Evolutionary conservation across 2,888 invertebrate genomes (phyloP), one percentile per base, ranked within the genome.

Genomic region (Scaptomyza reducta): DNA sequence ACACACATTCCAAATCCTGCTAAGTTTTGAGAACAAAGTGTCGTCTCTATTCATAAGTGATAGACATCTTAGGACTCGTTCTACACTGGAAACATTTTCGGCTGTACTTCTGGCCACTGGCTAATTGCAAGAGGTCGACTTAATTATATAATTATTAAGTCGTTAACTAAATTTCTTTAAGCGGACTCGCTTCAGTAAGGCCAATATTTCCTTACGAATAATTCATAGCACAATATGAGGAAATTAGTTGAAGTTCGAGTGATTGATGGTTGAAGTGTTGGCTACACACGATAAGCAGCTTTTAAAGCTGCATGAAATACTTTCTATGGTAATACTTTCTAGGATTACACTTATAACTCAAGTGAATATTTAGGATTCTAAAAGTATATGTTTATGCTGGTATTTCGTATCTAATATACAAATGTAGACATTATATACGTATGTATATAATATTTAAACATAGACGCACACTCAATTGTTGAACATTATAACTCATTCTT

Each of bases 131-230:
- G 70, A 61, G 65, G 65, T 41, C 9, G n/a, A 29, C 27, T 25
- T 71, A 65, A 82, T 72, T 71, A 59, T 63, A 67, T 22, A 22
- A 22, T 79, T 67, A 74, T 86, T 83, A 70, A 67, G 66, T 74
- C 74, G 64, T 83, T 79, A 79, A 42, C 68, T 33, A 60, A 82
- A 82, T 64, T 66, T 56, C 79, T 61, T 53, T 14, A 44, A 64
- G 46, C 47, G 50, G 47, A 63, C 60, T 65, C 51, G 65, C 50
- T 61, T 66, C 62, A 81, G 64, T 70, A 73, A 79, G 68, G 65
- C 44, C 40, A 54, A 54, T 64, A 71, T 70, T 71, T 60, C 50
- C 59, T 57, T 76, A 41, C 16, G 18, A 16, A 60, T 54, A 63
- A 72, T 59, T 53, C 51, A 44, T 22, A 44, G 10, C 3, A 51